Evolutionary conservation across 2,888 invertebrate species (phyloP), one percentile per base, ranked within the genome.

Genomic region (Phymatocera aterrima): DNA sequence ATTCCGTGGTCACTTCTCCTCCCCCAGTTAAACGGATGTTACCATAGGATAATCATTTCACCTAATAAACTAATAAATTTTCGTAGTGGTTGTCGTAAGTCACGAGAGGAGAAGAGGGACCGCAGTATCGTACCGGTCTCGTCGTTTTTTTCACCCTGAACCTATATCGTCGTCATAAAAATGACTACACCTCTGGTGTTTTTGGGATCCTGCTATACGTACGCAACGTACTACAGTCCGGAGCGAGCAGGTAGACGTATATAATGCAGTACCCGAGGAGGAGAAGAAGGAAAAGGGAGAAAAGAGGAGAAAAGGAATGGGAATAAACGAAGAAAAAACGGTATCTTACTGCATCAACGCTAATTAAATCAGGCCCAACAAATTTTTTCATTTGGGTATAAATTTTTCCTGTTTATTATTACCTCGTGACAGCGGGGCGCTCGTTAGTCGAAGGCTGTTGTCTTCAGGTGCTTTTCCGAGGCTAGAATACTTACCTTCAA

Each of bases 11-110:
- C 3, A n/a, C n/a, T n/a, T n/a, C n/a, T n/a, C n/a, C n/a, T 65
- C 21, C 12, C 43, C 43, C 24, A 10, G 15, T 18, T 12, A 43
- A 43, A 31, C 48, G 72, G 46, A 37, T 77, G 72, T 64, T 77
- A 60, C 60, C 68, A 48, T 61, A 75, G 83, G 77, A 82, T 84
- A 81, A 84, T 85, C 82, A 81, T 80, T 80, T 81, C 79, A 80
- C 51, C 79, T 84, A 85, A 86, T 85, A 85, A 85, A 83, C 83
- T 82, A 77, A 84, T 85, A 85, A 86, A 85, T 86, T 83, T 77
- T 80, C 72, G n/a, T n/a, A 18, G 31, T 51, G 65, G 46, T 72
- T 60, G 80, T 75, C 79, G 77, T 80, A 72, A 57, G 74, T 51
- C 72, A 61, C n/a, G 48, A 18, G 31, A 2, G 18, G 68, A 28